Percentiles rank a stretch among this genome's conserved stretches.
Evolutionary conservation across 2,113 vertebrate species (phyloP).

Genomic region (Pontoporia blainvillei): DNA sequence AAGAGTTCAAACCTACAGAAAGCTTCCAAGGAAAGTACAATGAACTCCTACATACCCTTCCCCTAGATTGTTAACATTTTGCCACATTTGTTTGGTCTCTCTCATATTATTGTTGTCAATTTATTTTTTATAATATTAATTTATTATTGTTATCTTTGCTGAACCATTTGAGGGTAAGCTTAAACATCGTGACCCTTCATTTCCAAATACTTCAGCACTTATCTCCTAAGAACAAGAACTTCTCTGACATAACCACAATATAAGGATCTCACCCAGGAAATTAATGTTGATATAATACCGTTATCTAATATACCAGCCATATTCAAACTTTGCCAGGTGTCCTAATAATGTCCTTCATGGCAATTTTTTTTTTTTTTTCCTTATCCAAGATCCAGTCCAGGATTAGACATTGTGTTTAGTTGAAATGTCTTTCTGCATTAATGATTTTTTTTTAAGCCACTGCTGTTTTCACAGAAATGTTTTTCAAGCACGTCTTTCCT

Average conservation of each 20-base stretch:
- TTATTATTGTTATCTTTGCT: slow-evolving; percentile 23
- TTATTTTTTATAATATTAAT: slow-evolving; percentile 8
- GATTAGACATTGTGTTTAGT: slow-evolving; percentile 17
- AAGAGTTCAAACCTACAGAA: background rate
- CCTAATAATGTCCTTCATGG: background rate
- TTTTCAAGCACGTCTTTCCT: slow-evolving; percentile 38
- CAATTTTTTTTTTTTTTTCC: background rate
- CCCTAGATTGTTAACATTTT: background rate
- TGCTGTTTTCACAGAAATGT: slow-evolving; percentile 16
- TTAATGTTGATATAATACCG: background rate
- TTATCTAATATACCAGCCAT: background rate
- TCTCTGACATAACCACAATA: background rate
- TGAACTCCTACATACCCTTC: background rate
- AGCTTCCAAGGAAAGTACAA: background rate
- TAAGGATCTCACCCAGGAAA: slow-evolving; percentile 34
- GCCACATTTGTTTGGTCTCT: background rate
- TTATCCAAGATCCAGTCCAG: background rate
- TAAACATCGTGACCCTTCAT: background rate
- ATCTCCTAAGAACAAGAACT: slow-evolving; percentile 20
- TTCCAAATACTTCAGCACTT: slow-evolving; percentile 21
- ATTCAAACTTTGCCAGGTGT: background rate
- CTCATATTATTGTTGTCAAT: background rate
- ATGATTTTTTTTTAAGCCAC: slow-evolving; percentile 15
- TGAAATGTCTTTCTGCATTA: slow-evolving; percentile 10
- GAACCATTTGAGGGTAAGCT: background rate